Evolutionary conservation across 1,140 invertebrate species (phyloP), one percentile per base, ranked within the genome.

Genomic region (Zophobas atratus): DNA sequence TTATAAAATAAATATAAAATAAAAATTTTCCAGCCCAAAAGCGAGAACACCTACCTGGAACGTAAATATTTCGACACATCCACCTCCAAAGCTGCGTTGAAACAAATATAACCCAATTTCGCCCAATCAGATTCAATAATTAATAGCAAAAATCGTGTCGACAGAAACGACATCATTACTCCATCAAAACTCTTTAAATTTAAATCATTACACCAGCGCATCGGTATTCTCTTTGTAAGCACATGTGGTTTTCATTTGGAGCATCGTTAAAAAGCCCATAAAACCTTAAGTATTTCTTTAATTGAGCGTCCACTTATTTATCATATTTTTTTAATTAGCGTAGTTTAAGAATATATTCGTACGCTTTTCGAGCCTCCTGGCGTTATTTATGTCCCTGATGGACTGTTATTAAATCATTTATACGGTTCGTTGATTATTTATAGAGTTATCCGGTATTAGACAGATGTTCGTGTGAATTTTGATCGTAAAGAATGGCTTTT

Each of bases 171-270:
- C 43, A 46, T 46, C 60, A 33, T 67, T 67, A 41, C 43, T 67
- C 60, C 32, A 20, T 67, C 60, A 67, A 41, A 43, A 5, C 8
- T 6, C 60, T 46, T 43, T 43, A 67, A 67, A 67, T 43, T 43
- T 38, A 43, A 43, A 43, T 67, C 36, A 33, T 67, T 33, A 1
- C 60, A 46, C n/a, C 49, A 20, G 49, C 20, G 49, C n/a, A n/a
- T 5, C 49, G 6, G 35, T 3, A 39, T 5, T 39, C 55, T 46
- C 34, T 63, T 20, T n/a, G 20, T 56, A n/a, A 32, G 48, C 70
- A 72, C 70, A 72, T 72, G 70, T 72, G 70, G 48, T 72, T 72
- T 72, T 56, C 46, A 72, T 72, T 72, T 72, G 38, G 46, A 3
- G 34, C 51, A 34, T 51, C 20, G 70, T 72, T 53, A 72, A 72